These are phyloP conservation scores for Auanema sp. DNA, from an alignment of 2,888 invertebrate genomes.

Conservation along the genomic window DNA sequence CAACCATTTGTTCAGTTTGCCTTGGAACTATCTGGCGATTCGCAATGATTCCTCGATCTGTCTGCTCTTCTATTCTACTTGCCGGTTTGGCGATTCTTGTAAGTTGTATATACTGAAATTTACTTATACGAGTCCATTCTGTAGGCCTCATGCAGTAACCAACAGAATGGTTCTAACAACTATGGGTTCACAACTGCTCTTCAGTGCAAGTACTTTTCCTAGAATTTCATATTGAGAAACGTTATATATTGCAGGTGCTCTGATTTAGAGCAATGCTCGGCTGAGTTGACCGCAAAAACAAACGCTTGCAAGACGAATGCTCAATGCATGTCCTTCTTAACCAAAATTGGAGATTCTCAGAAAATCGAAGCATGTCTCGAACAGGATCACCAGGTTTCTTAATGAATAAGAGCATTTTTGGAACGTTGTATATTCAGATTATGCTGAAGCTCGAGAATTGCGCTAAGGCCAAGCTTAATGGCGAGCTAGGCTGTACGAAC, in stretches of 20 bases:
- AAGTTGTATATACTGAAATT: too few relatives aligned
- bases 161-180: constrained; percentile 7
- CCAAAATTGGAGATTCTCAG: constrained; percentile 52
- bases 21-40: too few relatives aligned
- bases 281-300: constrained; percentile 41
- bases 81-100: too few relatives aligned
- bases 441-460: constrained; percentile 56
- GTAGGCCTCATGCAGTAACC: constrained; percentile 8
- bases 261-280: constrained; percentile 52
- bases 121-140: too few relatives aligned
- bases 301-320: constrained; percentile 49
- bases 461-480: constrained; percentile 53
- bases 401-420: not conserved
- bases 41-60: too few relatives aligned
- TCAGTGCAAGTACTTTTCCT: constrained; percentile 19
- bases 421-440: constrained; percentile 16
- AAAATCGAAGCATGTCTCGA: constrained; percentile 58
- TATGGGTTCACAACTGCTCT: constrained; percentile 24
- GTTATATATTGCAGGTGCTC: constrained; percentile 40
- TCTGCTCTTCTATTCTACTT: too few relatives aligned
- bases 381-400: constrained; percentile 40
- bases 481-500: constrained; percentile 55
- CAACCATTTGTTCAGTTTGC: too few relatives aligned
- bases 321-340: constrained; percentile 49
- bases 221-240: not conserved